Evolutionary conservation across 2,797 vertebrate genomes (phyloP).

Genomic region (Crenichthys baileyi): DNA sequence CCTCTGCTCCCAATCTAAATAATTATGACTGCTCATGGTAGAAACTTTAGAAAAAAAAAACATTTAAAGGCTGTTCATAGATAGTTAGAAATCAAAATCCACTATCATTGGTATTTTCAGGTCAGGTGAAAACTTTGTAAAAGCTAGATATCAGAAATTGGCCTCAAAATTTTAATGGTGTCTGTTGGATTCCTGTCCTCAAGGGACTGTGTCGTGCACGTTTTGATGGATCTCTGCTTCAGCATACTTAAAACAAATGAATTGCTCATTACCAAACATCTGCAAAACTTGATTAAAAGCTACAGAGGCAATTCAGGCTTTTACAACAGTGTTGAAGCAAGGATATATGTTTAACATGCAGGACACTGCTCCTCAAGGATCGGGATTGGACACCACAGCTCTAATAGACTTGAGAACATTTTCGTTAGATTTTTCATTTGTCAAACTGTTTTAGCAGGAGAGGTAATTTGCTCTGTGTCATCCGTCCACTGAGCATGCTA

Average conservation of each 20-base stretch:
- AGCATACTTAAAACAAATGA: not conserved
- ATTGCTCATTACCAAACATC: not conserved
- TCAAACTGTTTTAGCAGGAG: slow-evolving; percentile 6
- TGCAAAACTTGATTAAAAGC: not conserved
- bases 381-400: not conserved
- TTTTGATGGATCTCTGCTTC: not conserved
- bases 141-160: not conserved
- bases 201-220: not conserved
- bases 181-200: not conserved
- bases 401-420: not conserved
- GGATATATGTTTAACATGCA: not conserved
- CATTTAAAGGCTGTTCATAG: not conserved
- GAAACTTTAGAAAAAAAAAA: too few relatives aligned
- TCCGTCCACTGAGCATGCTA: slow-evolving; percentile 14
- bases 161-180: not conserved
- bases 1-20: too few relatives aligned
- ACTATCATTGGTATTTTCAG: not conserved
- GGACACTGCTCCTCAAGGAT: not conserved
- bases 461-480: slow-evolving; percentile 17
- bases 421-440: not conserved
- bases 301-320: not conserved
- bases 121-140: not conserved
- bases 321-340: not conserved
- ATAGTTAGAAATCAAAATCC: not conserved
- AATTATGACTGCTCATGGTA: too few relatives aligned